These are phyloP conservation scores for Silurus aristotelis DNA, from an alignment of 2,797 vertebrate species.

Conservation along the genomic window DNA sequence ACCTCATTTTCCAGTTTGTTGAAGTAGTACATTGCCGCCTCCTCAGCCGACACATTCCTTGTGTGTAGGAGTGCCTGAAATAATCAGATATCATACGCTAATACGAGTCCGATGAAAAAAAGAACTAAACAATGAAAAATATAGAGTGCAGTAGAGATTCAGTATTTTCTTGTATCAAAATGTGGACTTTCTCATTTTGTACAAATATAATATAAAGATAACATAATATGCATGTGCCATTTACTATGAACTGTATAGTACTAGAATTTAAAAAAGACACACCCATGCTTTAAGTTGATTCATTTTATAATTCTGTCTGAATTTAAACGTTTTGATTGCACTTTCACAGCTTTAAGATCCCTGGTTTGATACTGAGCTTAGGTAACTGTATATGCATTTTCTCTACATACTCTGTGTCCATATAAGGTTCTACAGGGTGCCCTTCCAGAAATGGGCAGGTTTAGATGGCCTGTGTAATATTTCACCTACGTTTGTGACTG, in stretches of 20 bases:
- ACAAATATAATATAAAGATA: neutral
- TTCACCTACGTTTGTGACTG: neutral
- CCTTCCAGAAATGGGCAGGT: neutral
- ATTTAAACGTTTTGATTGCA: neutral
- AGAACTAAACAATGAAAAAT: neutral
- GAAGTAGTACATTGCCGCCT: conserved; percentile 87
- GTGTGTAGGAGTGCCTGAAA: conserved; percentile 81
- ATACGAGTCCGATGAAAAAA: neutral
- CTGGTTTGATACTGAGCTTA: neutral
- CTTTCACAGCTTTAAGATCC: neutral
- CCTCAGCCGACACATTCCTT: conserved; percentile 81
- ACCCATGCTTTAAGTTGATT: neutral
- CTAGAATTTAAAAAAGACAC: neutral
- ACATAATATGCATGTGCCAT: neutral
- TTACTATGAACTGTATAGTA: neutral
- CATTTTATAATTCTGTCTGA: neutral
- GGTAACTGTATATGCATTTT: neutral
- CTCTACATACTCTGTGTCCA: neutral
- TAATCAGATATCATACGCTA: neutral
- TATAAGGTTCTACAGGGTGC: neutral
- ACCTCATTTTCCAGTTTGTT: conserved; percentile 85
- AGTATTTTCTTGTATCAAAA: neutral
- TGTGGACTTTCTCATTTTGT: neutral
- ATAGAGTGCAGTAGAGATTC: neutral
- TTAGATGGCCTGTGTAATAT: neutral